phyloP scores from a whole-genome alignment of 2,113 vertebrate species.

The Hyperopisus bebe region DNA sequence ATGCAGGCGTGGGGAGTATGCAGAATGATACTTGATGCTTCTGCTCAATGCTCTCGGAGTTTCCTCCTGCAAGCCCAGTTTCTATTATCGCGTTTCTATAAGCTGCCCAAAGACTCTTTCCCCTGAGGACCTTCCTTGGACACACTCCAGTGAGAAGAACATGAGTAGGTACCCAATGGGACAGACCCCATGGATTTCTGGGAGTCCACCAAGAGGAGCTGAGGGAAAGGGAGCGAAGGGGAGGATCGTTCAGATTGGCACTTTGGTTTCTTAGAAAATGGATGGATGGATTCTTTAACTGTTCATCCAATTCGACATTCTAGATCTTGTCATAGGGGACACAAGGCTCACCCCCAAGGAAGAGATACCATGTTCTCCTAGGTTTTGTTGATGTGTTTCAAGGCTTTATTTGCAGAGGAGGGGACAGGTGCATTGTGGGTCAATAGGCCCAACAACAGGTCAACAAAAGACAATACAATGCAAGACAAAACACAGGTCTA shows the following conservation, averaged over 20 bases:
- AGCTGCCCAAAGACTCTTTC: not conserved
- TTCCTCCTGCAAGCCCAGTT: not conserved
- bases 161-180: not conserved
- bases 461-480: not conserved
- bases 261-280: not conserved
- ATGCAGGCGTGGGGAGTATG: not conserved
- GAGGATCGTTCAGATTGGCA: not conserved
- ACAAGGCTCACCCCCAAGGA: not conserved
- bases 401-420: not conserved
- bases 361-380: not conserved
- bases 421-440: not conserved
- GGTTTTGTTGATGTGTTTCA: not conserved
- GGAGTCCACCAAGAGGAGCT: not conserved
- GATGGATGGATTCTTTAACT: not conserved
- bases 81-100: not conserved
- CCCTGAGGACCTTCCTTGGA: not conserved
- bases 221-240: not conserved
- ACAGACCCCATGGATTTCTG: not conserved
- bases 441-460: not conserved
- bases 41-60: not conserved
- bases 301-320: not conserved
- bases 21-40: not conserved
- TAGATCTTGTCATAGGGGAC: not conserved
- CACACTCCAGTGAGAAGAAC: not conserved
- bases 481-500: not conserved